Base-by-base conservation (phyloP, 1,140 invertebrate species). In the Zaprionus inermis region DNA sequence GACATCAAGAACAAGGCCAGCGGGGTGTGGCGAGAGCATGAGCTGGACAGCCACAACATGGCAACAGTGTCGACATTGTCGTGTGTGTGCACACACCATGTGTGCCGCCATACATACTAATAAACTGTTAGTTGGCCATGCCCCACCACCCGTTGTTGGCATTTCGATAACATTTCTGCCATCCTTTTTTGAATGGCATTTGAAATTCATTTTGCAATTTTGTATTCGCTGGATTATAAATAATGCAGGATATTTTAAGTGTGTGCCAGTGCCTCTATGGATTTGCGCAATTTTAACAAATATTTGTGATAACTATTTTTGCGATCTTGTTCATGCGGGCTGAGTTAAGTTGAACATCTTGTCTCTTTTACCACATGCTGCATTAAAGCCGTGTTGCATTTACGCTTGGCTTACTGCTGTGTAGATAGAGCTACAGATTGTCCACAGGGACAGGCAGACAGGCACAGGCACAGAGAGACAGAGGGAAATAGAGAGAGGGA, bases 101-200 rank as follows among this genome's bases (percentile, higher is more conserved):
- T 69, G 58, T 70, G 57, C 46, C 46, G 71, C 79, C 70, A 66
- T 75, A 88, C 83, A 88, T 83, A 88, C 83, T 88, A 88, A 88
- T 88, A 88, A 83, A 78, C 61, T 80, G 72, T 80, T 83, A 80
- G 79, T 80, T 74, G 66, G 65, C 51, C 20, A 10, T 6, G 6
- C 30, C n/a, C 79, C 63, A 5, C 24, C 24, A 5, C 24, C 1
- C 24, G 56, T 80, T 68, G 75, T 65, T 69, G 67, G 66, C 46
- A 65, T 70, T 71, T 57, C 36, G 54, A 61, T 52, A 67, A 36
- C 54, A 14, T 41, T 58, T 18, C 12, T 34, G 32, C 16, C 5
- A 20, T 55, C 52, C 12, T 9, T 28, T 34, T 61, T 51, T 32
- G 18, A 24, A 38, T 24, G 59, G 20, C 68, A 55, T 44, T 70